A percentile compares a stretch with the other conserved stretches of the same genome.
phyloP scores from a whole-genome alignment of 2,113 vertebrate genomes.

The Hiodon tergisus region DNA sequence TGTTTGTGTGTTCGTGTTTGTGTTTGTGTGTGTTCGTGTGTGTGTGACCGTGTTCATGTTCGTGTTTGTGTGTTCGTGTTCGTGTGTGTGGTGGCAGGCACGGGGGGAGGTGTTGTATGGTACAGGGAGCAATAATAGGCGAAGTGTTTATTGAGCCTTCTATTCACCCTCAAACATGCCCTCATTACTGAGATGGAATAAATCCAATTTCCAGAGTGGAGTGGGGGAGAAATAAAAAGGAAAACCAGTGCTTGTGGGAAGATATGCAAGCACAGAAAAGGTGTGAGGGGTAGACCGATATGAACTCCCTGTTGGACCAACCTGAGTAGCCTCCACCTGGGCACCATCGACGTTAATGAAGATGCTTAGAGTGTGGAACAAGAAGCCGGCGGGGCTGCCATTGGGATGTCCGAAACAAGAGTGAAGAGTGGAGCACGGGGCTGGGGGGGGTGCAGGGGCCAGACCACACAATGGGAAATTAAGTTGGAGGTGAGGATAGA shows the following conservation, averaged over 20 bases:
- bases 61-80: background rate
- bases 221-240: constrained; percentile 40
- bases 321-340: too few species aligned
- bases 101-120: constrained; percentile 30
- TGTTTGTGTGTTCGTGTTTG: too few species aligned
- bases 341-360: too few species aligned
- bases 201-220: constrained; percentile 61
- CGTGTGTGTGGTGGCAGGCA: constrained; percentile 37
- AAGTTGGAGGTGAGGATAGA: background rate
- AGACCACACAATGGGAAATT: too few species aligned
- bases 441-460: background rate
- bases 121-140: constrained; percentile 64
- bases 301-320: too few species aligned
- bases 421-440: background rate
- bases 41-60: background rate
- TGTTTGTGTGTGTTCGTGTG: constrained; percentile 20
- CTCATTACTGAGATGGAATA: constrained; percentile 70
- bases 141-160: constrained; percentile 74
- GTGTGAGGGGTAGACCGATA: too few species aligned
- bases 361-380: too few species aligned
- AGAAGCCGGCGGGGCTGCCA: too few species aligned
- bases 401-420: background rate
- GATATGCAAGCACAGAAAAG: too few species aligned
- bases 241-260: constrained; percentile 9
- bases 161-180: constrained; percentile 71